phyloP scores from a whole-genome alignment of 2,797 vertebrate species.

The Silurus aristotelis region DNA sequence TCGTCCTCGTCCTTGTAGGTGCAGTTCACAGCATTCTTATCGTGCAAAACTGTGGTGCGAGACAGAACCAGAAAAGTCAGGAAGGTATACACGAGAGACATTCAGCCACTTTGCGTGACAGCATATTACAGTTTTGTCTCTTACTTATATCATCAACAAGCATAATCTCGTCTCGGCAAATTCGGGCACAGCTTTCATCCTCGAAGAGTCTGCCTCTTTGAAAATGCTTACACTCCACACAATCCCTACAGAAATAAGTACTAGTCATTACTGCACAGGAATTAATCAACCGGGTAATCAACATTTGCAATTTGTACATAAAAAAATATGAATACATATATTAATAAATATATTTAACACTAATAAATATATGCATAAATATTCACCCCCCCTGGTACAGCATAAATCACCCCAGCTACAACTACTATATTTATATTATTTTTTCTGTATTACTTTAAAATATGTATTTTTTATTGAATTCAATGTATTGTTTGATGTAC shows the following conservation, averaged over 20 bases:
- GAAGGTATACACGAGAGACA: background rate
- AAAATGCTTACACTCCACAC: conserved; percentile 95
- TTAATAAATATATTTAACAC: no score
- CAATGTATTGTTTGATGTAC: no score
- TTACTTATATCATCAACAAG: conserved; percentile 85
- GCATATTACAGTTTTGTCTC: conserved; percentile 41
- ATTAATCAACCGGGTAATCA: background rate
- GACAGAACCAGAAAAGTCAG: background rate
- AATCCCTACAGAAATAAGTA: conserved; percentile 76
- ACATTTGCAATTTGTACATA: no score
- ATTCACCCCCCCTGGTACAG: background rate
- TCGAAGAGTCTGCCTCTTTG: conserved; percentile 81
- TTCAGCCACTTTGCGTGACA: background rate
- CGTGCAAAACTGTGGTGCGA: conserved; percentile 70
- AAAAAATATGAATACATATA: no score
- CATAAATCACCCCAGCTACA: background rate
- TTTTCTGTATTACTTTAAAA: no score
- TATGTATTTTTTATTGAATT: no score
- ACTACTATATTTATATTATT: no score
- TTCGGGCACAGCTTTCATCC: conserved; percentile 81
- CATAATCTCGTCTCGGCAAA: conserved; percentile 89
- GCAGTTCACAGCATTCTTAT: conserved; percentile 91
- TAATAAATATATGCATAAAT: background rate
- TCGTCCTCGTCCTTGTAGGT: conserved; percentile 94
- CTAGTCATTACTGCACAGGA: background rate